Conservation (phyloP, 2,888 invertebrate species). For the Cecidostiba fungosa region DNA sequence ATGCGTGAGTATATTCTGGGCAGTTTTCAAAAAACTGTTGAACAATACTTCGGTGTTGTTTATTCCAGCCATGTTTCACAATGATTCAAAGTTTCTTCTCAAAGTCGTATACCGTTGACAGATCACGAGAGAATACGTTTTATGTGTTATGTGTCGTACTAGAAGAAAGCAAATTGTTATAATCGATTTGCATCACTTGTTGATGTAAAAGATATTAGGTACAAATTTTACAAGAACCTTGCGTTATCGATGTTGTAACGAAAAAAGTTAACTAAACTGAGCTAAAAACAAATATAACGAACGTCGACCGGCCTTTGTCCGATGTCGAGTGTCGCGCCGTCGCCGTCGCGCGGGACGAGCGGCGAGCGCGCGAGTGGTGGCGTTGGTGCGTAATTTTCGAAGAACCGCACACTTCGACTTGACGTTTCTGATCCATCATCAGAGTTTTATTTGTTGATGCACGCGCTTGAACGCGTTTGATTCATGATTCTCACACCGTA, state of each 20-base stretch:
- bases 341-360: too few species aligned
- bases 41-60: constrained; percentile 60
- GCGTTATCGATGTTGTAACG: not conserved
- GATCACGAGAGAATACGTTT: not conserved
- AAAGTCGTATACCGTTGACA: not conserved
- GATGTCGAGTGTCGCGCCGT: too few species aligned
- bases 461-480: not conserved
- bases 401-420: not conserved
- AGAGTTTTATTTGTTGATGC: too few species aligned
- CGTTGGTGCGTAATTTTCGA: not conserved
- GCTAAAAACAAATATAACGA: not conserved
- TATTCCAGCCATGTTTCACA: constrained; percentile 25
- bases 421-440: not conserved
- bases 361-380: too few species aligned
- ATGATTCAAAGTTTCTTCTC: not conserved
- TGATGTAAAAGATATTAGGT: not conserved
- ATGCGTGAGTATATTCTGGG: constrained; percentile 69
- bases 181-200: not conserved
- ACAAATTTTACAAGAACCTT: not conserved
- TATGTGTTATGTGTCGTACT: not conserved
- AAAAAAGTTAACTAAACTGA: not conserved
- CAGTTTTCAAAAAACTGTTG: constrained; percentile 70
- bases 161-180: not conserved
- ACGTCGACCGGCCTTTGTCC: too few species aligned
- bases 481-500: too few species aligned